Percentiles rank a stretch among this genome's conserved stretches.
phyloP scores from a whole-genome alignment of 1,140 invertebrate species.

The Brachionus paranguensis region DNA sequence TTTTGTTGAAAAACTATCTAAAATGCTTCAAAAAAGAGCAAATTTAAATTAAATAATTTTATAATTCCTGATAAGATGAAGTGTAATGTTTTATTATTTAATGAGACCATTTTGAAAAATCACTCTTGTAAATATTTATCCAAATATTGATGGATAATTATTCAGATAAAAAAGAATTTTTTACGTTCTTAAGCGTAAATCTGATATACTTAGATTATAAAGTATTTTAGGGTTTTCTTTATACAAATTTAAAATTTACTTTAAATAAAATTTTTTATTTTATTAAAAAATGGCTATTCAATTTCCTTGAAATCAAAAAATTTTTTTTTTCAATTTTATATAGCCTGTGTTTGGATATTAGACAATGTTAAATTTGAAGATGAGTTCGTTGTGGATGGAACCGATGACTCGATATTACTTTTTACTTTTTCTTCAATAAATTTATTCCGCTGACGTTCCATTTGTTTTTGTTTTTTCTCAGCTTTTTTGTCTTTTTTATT shows the following conservation, averaged over 20 bases:
- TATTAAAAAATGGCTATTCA: neutral
- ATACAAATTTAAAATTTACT: neutral
- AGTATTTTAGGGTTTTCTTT: too few species aligned
- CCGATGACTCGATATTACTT: neutral
- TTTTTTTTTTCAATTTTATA: neutral
- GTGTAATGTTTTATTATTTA: too few species aligned
- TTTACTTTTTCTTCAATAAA: neutral
- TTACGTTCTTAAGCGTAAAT: neutral
- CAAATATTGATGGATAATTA: too few species aligned
- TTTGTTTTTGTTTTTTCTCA: slow-evolving; percentile 35
- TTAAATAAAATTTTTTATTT: neutral
- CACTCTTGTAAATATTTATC: too few species aligned
- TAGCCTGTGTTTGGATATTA: slow-evolving; percentile 12
- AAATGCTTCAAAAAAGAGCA: too few species aligned
- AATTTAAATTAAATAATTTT: too few species aligned
- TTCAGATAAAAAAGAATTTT: neutral
- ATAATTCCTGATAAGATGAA: too few species aligned
- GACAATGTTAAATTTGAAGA: neutral
- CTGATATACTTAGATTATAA: neutral
- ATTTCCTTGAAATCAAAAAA: neutral
- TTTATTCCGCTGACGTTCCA: slow-evolving; percentile 23
- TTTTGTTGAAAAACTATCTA: too few species aligned
- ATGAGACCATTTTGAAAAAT: too few species aligned
- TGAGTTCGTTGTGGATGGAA: neutral
- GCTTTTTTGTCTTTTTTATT: slow-evolving; percentile 19